phyloP scores from a whole-genome alignment of 2,888 invertebrate species.

The Anticlea derivata region DNA sequence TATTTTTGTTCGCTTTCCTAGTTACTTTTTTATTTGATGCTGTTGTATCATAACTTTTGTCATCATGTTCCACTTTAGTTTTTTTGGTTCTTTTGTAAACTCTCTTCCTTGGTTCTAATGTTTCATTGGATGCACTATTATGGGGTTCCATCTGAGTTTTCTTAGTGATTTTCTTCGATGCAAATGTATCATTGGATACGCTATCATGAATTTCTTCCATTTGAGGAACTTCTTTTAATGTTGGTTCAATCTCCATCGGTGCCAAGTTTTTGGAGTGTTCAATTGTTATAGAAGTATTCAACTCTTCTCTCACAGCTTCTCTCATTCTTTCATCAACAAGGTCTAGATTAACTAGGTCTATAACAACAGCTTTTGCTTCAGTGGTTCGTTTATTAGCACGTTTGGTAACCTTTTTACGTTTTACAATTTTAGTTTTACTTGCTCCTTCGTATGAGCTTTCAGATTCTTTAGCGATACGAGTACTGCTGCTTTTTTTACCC shows the following conservation, averaged over 20 bases:
- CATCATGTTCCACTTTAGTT: not conserved
- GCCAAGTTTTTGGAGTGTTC: slow-evolving; percentile 31
- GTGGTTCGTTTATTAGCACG: slow-evolving; percentile 21
- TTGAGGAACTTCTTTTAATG: slow-evolving; percentile 38
- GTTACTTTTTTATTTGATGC: slow-evolving; percentile 3
- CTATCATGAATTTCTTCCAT: slow-evolving; percentile 54
- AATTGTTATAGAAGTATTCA: slow-evolving; percentile 56
- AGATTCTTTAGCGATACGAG: slow-evolving; percentile 37
- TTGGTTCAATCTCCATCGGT: slow-evolving; percentile 40
- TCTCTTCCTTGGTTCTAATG: slow-evolving; percentile 28
- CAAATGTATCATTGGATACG: slow-evolving; percentile 20
- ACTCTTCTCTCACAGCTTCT: slow-evolving; percentile 41
- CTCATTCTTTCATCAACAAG: slow-evolving; percentile 62
- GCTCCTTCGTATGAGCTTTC: slow-evolving; percentile 41
- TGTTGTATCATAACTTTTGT: not conserved
- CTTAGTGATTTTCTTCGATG: not conserved
- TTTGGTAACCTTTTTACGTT: slow-evolving; percentile 34
- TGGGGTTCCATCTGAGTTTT: not conserved
- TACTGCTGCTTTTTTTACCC: slow-evolving; percentile 29
- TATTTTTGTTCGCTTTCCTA: slow-evolving; percentile 20
- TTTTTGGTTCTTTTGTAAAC: slow-evolving; percentile 26
- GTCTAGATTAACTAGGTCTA: slow-evolving; percentile 38
- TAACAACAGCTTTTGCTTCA: slow-evolving; percentile 14
- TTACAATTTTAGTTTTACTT: slow-evolving; percentile 34
- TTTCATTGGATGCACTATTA: slow-evolving; percentile 6